Percentiles rank a stretch among this genome's conserved stretches.
phyloP scores from a whole-genome alignment of 2,797 vertebrate genomes.

The Leuciscus waleckii region DNA sequence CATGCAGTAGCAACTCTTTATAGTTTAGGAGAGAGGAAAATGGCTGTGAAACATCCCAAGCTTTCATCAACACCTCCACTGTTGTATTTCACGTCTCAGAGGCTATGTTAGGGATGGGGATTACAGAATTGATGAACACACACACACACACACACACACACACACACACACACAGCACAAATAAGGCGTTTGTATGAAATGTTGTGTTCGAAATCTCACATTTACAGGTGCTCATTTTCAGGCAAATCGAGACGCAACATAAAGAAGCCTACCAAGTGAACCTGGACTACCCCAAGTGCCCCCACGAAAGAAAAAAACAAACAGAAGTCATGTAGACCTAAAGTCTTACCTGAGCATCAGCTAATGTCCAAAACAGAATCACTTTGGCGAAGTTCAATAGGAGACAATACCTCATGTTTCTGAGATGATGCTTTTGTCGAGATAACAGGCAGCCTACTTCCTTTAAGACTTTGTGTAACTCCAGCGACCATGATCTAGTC shows the following conservation, averaged over 20 bases:
- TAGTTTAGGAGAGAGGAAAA: background rate
- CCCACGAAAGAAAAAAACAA: background rate
- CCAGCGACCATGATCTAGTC: conserved; percentile 11
- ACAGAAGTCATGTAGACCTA: background rate
- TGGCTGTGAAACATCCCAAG: background rate
- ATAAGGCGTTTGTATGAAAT: background rate
- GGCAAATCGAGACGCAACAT: background rate
- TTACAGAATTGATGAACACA: background rate
- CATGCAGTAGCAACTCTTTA: background rate
- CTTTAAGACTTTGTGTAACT: background rate
- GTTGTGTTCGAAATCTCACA: background rate
- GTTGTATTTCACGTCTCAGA: background rate
- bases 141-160: too few species aligned
- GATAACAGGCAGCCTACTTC: background rate
- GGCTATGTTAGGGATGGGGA: background rate
- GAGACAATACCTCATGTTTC: conserved; percentile 48
- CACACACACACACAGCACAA: too few species aligned
- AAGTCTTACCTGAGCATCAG: conserved; percentile 73
- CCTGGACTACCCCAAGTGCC: too few species aligned
- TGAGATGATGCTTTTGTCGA: background rate
- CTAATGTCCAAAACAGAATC: conserved; percentile 66
- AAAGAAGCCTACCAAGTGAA: background rate
- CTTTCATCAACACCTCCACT: background rate
- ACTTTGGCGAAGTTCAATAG: conserved; percentile 62
- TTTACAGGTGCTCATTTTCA: background rate